These are phyloP conservation scores for Dryobates pubescens DNA, from an alignment of 2,797 vertebrate species.

Conservation along the genomic window DNA sequence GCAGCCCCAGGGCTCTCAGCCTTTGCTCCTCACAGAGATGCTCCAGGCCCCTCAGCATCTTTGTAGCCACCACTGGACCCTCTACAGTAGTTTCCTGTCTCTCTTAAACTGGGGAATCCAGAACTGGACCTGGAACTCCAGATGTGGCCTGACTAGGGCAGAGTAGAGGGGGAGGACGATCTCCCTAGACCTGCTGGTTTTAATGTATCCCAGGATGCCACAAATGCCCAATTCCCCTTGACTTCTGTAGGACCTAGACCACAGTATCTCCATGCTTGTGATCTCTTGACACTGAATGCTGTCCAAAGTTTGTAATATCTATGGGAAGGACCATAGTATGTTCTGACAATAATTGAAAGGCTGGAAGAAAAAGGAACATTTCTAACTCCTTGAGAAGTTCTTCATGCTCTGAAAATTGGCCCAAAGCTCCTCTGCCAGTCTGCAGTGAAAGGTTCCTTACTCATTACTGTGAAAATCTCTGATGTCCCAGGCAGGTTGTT, in stretches of 20 bases:
- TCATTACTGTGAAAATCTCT: not conserved
- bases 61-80: no score
- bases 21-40: no score
- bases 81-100: no score
- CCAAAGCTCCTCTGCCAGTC: not conserved
- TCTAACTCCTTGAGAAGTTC: not conserved
- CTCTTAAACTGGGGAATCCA: no score
- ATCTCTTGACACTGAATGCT: not conserved
- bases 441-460: not conserved
- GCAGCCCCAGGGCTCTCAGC: no score
- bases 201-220: no score
- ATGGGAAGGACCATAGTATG: not conserved
- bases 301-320: not conserved
- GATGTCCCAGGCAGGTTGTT: not conserved
- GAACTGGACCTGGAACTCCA: no score
- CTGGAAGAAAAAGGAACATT: not conserved
- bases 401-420: constrained; percentile 29
- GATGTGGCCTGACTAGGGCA: no score
- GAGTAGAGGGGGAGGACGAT: no score
- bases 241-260: not conserved
- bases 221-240: not conserved
- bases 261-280: not conserved
- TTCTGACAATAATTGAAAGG: not conserved
- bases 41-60: no score
- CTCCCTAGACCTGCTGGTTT: no score